Evolutionary conservation across 2,888 invertebrate genomes (phyloP), one percentile per base, ranked within the genome.

Genomic region (Melanostoma scalare): DNA sequence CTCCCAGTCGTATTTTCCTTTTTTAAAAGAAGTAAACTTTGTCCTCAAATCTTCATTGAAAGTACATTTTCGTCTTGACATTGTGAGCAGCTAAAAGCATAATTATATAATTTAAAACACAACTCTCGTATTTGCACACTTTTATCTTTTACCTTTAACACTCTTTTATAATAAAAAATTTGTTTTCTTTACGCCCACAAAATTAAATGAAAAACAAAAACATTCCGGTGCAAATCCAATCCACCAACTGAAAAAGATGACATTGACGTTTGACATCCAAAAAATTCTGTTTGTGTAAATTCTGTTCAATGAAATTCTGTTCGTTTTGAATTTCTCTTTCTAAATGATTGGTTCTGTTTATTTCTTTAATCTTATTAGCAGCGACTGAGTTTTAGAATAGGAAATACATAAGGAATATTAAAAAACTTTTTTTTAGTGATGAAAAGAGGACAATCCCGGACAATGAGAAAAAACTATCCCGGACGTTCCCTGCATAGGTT

Each of bases 341-440:
- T 48, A 6, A 61, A 46, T 46, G 33, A n/a, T 33, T 61, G 20
- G 46, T 30, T 61, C 46, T 61, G 61, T 61, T 61, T 35, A 33
- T 42, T 46, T 9, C 5, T 44, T 44, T 46, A 20, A 42, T 46
- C 6, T 48, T n/a, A n/a, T n/a, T n/a, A n/a, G n/a, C n/a, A n/a
- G n/a, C n/a, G n/a, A n/a, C n/a, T n/a, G n/a, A n/a, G n/a, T n/a
- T n/a, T n/a, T n/a, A n/a, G n/a, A n/a, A n/a, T n/a, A n/a, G n/a
- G n/a, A n/a, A n/a, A n/a, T n/a, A n/a, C n/a, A n/a, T n/a, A n/a
- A n/a, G n/a, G n/a, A n/a, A n/a, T n/a, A n/a, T n/a, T n/a, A n/a
- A n/a, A n/a, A n/a, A n/a, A n/a, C n/a, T n/a, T n/a, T n/a, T n/a
- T n/a, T n/a, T n/a, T n/a, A n/a, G n/a, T n/a, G n/a, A n/a, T n/a